phyloP scores from a whole-genome alignment of 2,113 vertebrate genomes.

The Eulacestoma nigropectus region DNA sequence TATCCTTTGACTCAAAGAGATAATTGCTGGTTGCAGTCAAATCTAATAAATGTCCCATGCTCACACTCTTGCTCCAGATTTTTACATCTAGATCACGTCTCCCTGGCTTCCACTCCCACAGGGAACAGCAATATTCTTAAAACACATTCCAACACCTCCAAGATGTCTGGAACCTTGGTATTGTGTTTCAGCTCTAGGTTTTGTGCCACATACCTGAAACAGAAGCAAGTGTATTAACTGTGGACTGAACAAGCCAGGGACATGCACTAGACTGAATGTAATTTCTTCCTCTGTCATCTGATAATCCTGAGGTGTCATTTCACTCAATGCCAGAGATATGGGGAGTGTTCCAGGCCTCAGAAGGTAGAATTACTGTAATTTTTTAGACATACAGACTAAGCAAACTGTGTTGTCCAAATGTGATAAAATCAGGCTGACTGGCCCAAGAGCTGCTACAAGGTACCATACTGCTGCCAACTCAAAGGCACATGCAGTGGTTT shows the following conservation, averaged over 20 bases:
- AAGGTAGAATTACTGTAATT: neutral
- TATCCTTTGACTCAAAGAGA: neutral
- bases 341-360: neutral
- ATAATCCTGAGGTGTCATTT: neutral
- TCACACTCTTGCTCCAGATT: neutral
- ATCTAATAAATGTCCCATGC: neutral
- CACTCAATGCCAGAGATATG: neutral
- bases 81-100: neutral
- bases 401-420: neutral
- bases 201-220: neutral
- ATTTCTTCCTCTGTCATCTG: neutral
- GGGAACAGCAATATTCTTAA: neutral
- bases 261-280: neutral
- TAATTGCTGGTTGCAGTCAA: neutral
- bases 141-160: neutral
- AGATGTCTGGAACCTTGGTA: neutral
- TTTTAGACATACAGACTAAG: neutral
- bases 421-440: neutral
- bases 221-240: neutral
- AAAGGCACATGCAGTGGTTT: neutral
- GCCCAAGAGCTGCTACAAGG: neutral
- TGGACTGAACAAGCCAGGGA: neutral
- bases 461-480: neutral
- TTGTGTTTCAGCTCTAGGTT: neutral
- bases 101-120: neutral